Conservation (phyloP, 2,888 invertebrate genomes). For the Calliopum simillimum region DNA sequence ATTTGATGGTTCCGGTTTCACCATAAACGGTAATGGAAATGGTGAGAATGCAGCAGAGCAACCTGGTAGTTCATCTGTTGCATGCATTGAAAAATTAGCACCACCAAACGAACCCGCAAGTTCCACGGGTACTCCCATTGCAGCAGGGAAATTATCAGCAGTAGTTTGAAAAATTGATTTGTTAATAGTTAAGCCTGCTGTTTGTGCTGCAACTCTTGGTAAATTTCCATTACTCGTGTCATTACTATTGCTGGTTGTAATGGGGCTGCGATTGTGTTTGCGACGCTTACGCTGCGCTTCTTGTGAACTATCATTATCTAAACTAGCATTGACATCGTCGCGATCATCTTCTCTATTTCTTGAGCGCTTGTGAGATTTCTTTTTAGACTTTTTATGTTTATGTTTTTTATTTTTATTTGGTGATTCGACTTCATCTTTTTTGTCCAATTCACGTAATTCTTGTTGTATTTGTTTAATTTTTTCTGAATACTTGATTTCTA, state of each 20-base stretch:
- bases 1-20: background rate
- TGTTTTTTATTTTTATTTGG: constrained; percentile 38
- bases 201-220: background rate
- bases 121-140: no score
- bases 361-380: constrained; percentile 44
- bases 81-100: background rate
- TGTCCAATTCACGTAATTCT: constrained; percentile 7
- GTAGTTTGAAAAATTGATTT: no score
- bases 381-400: constrained; percentile 44
- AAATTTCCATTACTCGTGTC: background rate
- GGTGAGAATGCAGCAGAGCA: background rate
- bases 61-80: background rate
- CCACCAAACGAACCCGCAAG: no score
- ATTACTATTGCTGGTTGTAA: background rate
- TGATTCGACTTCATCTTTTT: background rate
- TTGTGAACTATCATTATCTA: background rate
- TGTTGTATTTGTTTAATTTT: constrained; percentile 37
- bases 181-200: background rate
- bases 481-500: constrained; percentile 46
- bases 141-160: no score
- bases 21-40: background rate
- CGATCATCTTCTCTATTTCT: constrained; percentile 10
- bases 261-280: background rate
- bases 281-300: background rate
- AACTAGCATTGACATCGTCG: background rate